Evolutionary conservation across 1,140 invertebrate genomes (phyloP).

Genomic region (Ceratina australensis): DNA sequence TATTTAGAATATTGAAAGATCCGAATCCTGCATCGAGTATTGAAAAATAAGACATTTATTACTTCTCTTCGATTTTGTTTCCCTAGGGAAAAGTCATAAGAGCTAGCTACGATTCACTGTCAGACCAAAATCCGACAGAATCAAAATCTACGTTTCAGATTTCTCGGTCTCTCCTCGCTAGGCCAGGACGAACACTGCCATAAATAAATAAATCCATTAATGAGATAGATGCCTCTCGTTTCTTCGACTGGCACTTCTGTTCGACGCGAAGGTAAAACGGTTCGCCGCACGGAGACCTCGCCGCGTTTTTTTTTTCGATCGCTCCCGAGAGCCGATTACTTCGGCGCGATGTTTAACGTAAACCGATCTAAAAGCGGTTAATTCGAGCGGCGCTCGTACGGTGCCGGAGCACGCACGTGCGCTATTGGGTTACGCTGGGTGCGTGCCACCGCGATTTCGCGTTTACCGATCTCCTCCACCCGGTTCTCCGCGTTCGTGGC

Average conservation of each 20-base stretch:
- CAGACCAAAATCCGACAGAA: too few species aligned
- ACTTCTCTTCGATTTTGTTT: too few species aligned
- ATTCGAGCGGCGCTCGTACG: constrained; percentile 49
- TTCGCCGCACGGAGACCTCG: constrained; percentile 1
- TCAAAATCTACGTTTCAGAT: too few species aligned
- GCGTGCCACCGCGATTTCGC: constrained; percentile 46
- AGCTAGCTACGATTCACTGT: too few species aligned
- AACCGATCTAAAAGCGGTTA: constrained; percentile 60
- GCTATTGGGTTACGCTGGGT: constrained; percentile 47
- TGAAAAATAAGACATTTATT: too few species aligned
- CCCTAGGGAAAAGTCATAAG: too few species aligned
- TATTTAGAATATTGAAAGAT: too few species aligned
- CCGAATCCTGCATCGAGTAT: too few species aligned
- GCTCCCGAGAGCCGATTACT: constrained; percentile 38
- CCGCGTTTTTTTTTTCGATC: constrained; percentile 15
- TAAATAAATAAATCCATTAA: too few species aligned
- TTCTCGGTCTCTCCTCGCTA: too few species aligned
- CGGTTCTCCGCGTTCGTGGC: constrained; percentile 34
- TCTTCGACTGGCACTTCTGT: background rate
- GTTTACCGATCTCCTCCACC: constrained; percentile 40
- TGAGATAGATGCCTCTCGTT: too few species aligned
- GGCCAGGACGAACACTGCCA: too few species aligned
- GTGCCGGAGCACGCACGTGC: constrained; percentile 11
- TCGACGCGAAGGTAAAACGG: background rate
- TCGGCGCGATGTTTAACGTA: constrained; percentile 56